Percentiles rank a stretch among this genome's conserved stretches.
These are phyloP conservation scores for Cotesia glomerata DNA, from an alignment of 1,140 invertebrate species.

Conservation along the genomic window DNA sequence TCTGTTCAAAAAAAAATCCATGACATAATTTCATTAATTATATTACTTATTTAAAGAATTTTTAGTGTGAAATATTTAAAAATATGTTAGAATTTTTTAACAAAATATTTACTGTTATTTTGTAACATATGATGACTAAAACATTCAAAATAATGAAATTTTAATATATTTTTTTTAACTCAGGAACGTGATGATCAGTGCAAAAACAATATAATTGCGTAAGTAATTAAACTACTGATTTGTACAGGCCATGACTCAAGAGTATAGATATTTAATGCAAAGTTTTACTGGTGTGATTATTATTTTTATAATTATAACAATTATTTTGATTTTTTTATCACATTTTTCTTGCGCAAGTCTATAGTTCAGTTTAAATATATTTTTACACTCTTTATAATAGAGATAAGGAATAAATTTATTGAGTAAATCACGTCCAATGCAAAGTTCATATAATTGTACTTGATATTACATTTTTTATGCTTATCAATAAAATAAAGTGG, in stretches of 20 bases:
- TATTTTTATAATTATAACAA: neutral
- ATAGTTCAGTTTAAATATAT: neutral
- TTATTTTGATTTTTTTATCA: neutral
- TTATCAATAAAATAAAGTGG: too few species aligned
- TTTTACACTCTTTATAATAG: neutral
- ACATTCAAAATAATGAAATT: neutral
- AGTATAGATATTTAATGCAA: conserved; percentile 15
- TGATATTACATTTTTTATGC: too few species aligned
- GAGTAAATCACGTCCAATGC: too few species aligned
- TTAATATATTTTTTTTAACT: too few species aligned
- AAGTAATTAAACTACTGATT: conserved; percentile 9
- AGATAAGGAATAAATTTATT: neutral
- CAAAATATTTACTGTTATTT: too few species aligned
- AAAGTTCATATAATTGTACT: too few species aligned
- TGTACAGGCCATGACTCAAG: neutral
- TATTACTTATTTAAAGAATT: too few species aligned
- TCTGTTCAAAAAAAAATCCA: too few species aligned
- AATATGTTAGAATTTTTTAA: too few species aligned
- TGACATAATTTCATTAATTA: too few species aligned
- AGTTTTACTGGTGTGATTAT: neutral
- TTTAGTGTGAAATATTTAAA: too few species aligned
- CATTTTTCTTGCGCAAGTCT: neutral
- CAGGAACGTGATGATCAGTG: neutral
- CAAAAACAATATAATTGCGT: conserved; percentile 1
- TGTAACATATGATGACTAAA: too few species aligned